Percentiles rank a stretch among this genome's conserved stretches.
phyloP scores from a whole-genome alignment of 1,140 invertebrate genomes.

The Lamellibrachia luymesi region DNA sequence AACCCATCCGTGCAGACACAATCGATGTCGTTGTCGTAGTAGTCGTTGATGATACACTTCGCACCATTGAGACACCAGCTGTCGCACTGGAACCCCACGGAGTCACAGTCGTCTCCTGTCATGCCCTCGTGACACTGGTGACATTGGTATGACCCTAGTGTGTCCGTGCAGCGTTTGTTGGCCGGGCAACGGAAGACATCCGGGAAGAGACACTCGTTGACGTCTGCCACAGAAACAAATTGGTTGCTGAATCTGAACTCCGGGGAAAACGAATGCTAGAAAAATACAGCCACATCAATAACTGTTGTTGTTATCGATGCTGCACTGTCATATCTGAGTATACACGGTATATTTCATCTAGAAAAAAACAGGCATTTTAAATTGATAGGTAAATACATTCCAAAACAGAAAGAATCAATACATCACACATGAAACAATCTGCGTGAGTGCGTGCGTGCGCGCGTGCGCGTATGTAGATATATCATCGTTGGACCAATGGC shows the following conservation, averaged over 20 bases:
- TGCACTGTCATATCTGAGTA: no score
- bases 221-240: not conserved
- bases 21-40: not conserved
- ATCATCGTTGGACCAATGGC: no score
- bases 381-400: no score
- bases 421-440: no score
- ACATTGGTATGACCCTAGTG: not conserved
- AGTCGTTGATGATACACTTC: not conserved
- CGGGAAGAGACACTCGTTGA: slow-evolving; percentile 3
- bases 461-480: no score
- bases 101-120: not conserved
- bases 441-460: no score
- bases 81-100: not conserved
- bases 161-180: not conserved
- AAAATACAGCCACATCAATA: no score
- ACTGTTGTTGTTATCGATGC: no score
- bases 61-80: not conserved
- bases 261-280: no score
- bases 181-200: not conserved
- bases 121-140: not conserved
- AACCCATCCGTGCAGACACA: not conserved
- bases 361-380: no score
- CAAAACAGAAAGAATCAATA: no score
- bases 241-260: not conserved
- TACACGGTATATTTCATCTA: no score